Conservation (phyloP, 2,797 vertebrate species). For the Chiroxiphia lanceolata region DNA sequence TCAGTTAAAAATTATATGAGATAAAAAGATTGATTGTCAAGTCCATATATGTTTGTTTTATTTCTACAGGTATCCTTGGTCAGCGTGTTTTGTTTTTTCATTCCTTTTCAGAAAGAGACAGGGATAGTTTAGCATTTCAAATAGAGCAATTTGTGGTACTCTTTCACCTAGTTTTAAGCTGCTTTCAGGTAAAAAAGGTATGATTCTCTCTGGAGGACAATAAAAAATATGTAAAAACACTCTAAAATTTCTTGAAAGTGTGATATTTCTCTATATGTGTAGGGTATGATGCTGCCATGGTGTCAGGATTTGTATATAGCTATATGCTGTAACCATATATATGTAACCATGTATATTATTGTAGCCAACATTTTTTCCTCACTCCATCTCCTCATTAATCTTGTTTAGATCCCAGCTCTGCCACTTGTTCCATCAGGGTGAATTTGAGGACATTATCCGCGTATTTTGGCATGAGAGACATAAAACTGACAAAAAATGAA, state of each 20-base stretch:
- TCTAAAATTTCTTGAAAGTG: not conserved
- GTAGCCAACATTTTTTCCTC: not conserved
- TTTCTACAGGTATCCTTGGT: not conserved
- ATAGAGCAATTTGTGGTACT: not conserved
- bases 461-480: not conserved
- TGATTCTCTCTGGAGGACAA: not conserved
- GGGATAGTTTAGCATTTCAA: not conserved
- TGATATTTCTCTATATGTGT: not conserved
- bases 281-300: not conserved
- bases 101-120: not conserved
- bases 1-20: not conserved
- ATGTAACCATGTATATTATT: not conserved
- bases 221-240: not conserved
- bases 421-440: not conserved
- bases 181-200: not conserved
- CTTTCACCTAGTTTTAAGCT: not conserved
- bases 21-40: not conserved
- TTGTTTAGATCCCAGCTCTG: not conserved
- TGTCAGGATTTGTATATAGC: not conserved
- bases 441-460: slow-evolving; percentile 1
- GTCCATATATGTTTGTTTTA: not conserved
- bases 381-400: not conserved
- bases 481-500: not conserved
- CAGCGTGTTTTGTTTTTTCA: not conserved
- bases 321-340: too few species aligned